Percentiles rank a stretch among this genome's conserved stretches.
These are phyloP conservation scores for Molothrus aeneus DNA, from an alignment of 2,797 vertebrate species.

Conservation along the genomic window DNA sequence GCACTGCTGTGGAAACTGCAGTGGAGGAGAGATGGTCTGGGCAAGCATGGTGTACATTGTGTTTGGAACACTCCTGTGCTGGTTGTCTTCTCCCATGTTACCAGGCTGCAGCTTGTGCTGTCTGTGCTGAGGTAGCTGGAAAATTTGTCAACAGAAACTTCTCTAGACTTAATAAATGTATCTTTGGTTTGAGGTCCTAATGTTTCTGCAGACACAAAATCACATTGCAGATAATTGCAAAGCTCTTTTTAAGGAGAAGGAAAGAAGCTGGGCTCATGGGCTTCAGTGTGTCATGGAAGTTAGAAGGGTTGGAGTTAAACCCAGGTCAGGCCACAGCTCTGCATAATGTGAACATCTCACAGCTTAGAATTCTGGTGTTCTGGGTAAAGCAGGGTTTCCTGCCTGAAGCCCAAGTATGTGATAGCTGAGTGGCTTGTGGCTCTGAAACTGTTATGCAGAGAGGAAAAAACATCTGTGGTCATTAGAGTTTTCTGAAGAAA, in stretches of 20 bases:
- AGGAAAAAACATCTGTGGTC: not conserved
- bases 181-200: not conserved
- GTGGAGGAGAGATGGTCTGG: not conserved
- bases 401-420: not conserved
- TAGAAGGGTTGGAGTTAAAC: not conserved
- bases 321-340: not conserved
- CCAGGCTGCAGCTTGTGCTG: not conserved
- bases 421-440: not conserved
- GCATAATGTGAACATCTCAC: not conserved
- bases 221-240: not conserved
- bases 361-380: not conserved
- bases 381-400: not conserved
- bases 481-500: not conserved
- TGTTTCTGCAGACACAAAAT: not conserved
- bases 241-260: not conserved
- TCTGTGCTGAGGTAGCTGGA: not conserved
- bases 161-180: not conserved
- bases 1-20: not conserved
- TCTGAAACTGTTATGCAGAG: not conserved
- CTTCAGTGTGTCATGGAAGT: not conserved
- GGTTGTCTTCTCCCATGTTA: not conserved
- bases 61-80: not conserved
- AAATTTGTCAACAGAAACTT: not conserved
- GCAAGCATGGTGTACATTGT: not conserved
- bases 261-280: not conserved